Percentiles rank a stretch among this genome's conserved stretches.
phyloP scores from a whole-genome alignment of 2,113 vertebrate species.

The Aspidoscelis tigris region DNA sequence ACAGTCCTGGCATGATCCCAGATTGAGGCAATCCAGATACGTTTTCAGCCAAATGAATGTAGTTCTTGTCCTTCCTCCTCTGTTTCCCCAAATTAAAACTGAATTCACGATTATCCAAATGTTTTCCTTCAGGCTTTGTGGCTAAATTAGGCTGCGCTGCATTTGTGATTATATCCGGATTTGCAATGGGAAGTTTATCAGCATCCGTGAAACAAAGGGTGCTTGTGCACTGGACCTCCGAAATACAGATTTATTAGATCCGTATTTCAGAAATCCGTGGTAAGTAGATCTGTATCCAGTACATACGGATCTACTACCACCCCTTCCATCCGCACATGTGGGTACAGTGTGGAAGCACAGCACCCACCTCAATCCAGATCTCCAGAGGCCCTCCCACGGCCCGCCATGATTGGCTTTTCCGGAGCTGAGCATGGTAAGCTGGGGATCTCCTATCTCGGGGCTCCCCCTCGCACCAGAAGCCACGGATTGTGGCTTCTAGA shows the following conservation, averaged over 20 bases:
- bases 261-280: not conserved
- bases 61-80: slow-evolving; percentile 26
- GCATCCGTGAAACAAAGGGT: slow-evolving; percentile 42
- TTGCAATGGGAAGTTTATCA: slow-evolving; percentile 39
- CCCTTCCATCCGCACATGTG: too few species aligned
- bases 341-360: too few species aligned
- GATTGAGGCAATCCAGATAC: slow-evolving; percentile 7
- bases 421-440: too few species aligned
- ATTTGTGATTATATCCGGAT: slow-evolving; percentile 22
- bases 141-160: slow-evolving; percentile 35
- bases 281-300: too few species aligned
- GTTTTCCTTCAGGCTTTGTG: slow-evolving; percentile 43
- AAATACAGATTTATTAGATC: too few species aligned
- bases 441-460: too few species aligned
- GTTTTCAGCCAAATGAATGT: slow-evolving; percentile 15
- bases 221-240: not conserved
- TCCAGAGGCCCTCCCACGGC: too few species aligned
- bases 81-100: slow-evolving; percentile 43
- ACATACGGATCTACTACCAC: too few species aligned
- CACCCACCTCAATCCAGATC: too few species aligned
- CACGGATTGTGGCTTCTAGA: too few species aligned
- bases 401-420: too few species aligned
- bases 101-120: slow-evolving; percentile 45
- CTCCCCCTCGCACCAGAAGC: too few species aligned
- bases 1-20: not conserved